Evolutionary conservation across 2,888 invertebrate genomes (phyloP).

Genomic region (Eristalis intricaria): DNA sequence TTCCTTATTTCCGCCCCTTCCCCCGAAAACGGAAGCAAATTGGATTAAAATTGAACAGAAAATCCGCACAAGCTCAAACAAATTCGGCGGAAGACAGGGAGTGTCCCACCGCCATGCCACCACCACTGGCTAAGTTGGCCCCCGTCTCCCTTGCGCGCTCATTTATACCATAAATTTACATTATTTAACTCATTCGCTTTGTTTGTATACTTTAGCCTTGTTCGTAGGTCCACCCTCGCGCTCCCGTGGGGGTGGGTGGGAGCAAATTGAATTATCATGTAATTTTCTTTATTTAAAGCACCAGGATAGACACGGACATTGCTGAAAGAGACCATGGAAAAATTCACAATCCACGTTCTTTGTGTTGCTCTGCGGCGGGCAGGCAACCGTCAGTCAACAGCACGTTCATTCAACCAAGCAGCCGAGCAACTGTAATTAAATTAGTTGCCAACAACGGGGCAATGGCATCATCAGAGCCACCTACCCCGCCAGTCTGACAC

Average conservation of each 20-base stretch:
- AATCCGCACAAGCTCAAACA: slow-evolving; percentile 22
- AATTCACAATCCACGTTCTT: slow-evolving; percentile 21
- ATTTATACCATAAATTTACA: slow-evolving; percentile 47
- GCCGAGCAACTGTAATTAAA: slow-evolving; percentile 59
- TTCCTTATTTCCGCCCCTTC: slow-evolving; percentile 8
- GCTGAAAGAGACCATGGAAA: slow-evolving; percentile 19
- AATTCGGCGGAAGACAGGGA: slow-evolving; percentile 11
- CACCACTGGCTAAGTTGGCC: background rate
- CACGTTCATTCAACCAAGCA: slow-evolving; percentile 49
- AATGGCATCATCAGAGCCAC: background rate
- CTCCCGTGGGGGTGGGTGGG: background rate
- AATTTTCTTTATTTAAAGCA: slow-evolving; percentile 56
- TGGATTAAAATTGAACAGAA: slow-evolving; percentile 64
- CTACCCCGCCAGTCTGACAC: background rate
- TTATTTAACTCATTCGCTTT: slow-evolving; percentile 51
- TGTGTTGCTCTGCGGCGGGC: slow-evolving; percentile 4
- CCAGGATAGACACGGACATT: slow-evolving; percentile 10
- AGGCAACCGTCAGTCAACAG: slow-evolving; percentile 36
- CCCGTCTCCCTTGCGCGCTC: slow-evolving; percentile 22
- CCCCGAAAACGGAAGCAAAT: slow-evolving; percentile 16
- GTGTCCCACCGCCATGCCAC: background rate
- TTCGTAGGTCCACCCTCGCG: background rate
- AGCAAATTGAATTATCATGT: slow-evolving; percentile 61
- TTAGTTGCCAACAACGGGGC: slow-evolving; percentile 42
- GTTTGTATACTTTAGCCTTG: slow-evolving; percentile 10